Evolutionary conservation across 2,888 invertebrate genomes (phyloP).

Genomic region (Sceliomorpha sp.): DNA sequence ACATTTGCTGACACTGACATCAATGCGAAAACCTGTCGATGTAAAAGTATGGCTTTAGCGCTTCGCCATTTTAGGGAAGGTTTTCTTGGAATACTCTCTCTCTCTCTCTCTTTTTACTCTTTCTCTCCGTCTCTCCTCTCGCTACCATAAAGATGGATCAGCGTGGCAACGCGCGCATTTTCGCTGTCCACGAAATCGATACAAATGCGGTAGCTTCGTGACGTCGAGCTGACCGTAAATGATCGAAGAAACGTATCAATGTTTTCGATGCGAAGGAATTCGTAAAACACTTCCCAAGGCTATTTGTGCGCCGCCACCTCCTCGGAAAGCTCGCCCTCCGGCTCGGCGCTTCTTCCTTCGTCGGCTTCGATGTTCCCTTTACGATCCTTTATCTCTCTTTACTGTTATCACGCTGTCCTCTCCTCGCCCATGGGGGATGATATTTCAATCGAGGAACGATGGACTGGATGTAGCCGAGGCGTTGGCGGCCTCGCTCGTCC

Average conservation of each 20-base stretch:
- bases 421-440: constrained; percentile 5
- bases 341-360: neutral
- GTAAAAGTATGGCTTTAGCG: too few species aligned
- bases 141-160: too few species aligned
- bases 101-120: too few species aligned
- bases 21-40: too few species aligned
- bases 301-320: neutral
- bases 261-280: neutral
- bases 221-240: neutral
- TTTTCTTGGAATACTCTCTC: too few species aligned
- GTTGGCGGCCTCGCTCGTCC: constrained; percentile 8
- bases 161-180: neutral
- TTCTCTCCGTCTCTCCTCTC: too few species aligned
- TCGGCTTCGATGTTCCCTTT: neutral
- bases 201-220: constrained; percentile 1
- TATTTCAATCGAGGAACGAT: constrained; percentile 18
- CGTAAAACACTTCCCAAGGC: neutral
- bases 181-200: neutral
- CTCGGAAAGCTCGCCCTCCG: too few species aligned
- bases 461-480: constrained; percentile 15
- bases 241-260: constrained; percentile 3
- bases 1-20: too few species aligned
- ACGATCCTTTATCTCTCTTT: neutral
- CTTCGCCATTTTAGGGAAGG: too few species aligned
- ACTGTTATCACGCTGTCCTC: neutral